These are phyloP conservation scores for Neoarius graeffei DNA, from an alignment of 2,113 vertebrate species.

Conservation along the genomic window DNA sequence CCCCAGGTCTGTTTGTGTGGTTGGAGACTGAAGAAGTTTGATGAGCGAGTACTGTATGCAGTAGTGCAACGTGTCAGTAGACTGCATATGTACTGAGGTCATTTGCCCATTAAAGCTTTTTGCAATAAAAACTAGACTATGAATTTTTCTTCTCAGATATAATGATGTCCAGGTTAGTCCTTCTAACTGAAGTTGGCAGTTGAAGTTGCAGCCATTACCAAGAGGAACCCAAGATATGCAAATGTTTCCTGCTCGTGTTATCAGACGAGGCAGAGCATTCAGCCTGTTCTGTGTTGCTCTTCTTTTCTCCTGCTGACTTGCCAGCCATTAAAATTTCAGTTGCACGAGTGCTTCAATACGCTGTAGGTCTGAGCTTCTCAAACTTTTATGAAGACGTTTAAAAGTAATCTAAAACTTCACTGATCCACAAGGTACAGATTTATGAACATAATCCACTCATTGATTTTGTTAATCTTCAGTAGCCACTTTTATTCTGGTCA, in stretches of 20 bases:
- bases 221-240: constrained; percentile 37
- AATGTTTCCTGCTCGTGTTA: constrained; percentile 38
- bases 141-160: no score
- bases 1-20: no score
- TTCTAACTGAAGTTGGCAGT: constrained; percentile 8
- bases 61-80: no score
- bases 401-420: not conserved
- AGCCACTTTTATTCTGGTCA: not conserved
- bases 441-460: not conserved
- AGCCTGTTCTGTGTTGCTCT: not conserved
- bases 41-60: no score
- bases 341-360: not conserved
- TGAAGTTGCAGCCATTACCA: not conserved
- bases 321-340: not conserved
- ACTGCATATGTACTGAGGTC: no score
- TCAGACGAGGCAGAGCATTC: constrained; percentile 31
- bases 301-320: not conserved
- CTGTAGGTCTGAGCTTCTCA: not conserved
- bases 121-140: no score
- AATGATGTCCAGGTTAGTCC: not conserved
- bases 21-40: no score
- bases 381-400: not conserved
- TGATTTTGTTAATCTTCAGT: not conserved
- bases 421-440: not conserved
- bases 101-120: no score